Conservation (phyloP, 2,113 vertebrate genomes). For the Trogon surrucura region DNA sequence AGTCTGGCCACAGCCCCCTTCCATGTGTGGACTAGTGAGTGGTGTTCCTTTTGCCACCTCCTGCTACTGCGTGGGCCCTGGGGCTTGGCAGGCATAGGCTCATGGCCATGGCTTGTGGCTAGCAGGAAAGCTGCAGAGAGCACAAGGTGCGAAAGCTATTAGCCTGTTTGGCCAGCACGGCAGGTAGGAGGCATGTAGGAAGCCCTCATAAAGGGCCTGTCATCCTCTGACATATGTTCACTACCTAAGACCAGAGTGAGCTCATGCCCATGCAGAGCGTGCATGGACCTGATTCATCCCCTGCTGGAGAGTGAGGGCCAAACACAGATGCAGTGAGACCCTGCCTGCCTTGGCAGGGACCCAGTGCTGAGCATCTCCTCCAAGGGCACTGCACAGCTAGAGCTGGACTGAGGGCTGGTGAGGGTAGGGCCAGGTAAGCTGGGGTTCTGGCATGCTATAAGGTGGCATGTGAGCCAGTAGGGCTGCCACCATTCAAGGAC, state of each 20-base stretch:
- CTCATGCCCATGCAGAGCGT: not conserved
- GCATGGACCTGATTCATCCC: fast-evolving
- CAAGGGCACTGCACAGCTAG: fast-evolving
- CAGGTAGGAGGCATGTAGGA: not conserved
- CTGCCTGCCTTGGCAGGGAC: not conserved
- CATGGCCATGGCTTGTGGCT: fast-evolving
- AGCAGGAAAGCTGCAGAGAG: not conserved
- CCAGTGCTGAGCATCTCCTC: fast-evolving
- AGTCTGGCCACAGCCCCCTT: conserved; percentile 85
- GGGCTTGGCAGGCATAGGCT: not conserved
- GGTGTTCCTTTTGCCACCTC: not conserved
- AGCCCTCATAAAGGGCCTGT: not conserved
- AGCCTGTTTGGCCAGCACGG: not conserved
- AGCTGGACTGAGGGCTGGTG: not conserved
- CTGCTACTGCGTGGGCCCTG: not conserved
- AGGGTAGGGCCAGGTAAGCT: fast-evolving
- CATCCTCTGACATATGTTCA: not conserved
- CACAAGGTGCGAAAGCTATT: not conserved
- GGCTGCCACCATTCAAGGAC: fast-evolving
- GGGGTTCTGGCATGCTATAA: not conserved
- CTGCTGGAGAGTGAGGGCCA: not conserved
- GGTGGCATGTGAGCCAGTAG: fast-evolving
- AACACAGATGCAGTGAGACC: not conserved
- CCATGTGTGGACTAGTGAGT: conserved; percentile 91
- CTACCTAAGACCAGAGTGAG: not conserved